Evolutionary conservation across 2,113 vertebrate species (phyloP), one percentile per base, ranked within the genome.

Genomic region (Montifringilla adamsi): DNA sequence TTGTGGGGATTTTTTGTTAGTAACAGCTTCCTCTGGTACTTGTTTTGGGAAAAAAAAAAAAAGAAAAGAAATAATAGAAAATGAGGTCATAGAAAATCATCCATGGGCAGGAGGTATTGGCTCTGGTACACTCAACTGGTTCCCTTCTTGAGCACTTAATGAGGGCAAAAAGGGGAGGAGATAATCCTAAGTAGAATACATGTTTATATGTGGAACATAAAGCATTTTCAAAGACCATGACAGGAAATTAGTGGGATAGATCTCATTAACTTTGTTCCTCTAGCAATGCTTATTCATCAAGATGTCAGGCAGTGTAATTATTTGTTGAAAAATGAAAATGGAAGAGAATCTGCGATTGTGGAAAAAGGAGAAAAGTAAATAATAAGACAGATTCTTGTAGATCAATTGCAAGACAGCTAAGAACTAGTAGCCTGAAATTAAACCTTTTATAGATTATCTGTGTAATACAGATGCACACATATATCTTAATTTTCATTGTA

Each of bases 71-170:
- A 53, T 20, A 0, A 33, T 2, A 76, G n/a, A 44, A 87, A 44
- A 76, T 28, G 0, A 39, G 14, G 24, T 41, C 0, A 31, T 70
- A 30, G 41, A 68, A 84, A 27, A 50, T 37, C 0, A 0, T 69
- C 6, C 28, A 47, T 5, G 41, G 33, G 26, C 33, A 68, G 44
- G 11, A 59, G 22, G 8, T 68, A 18, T 41, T 35, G 53, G 17
- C 22, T 46, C 22, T 37, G 17, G 28, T 78, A 50, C 15, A 27
- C 22, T 55, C 37, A 49, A 0, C 6, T 31, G 26, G 9, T 49
- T 47, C 43, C 21, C 7, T 77, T 72, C 68, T 84, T 49, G 31
- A 81, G 44, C 31, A 55, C 11, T 37, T 24, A 37, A 6, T 1
- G 3, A 77, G 27, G 7, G 12, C 10, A 63, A 49, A 90, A 14